A percentile compares a stretch with the other conserved stretches of the same genome.
phyloP scores from a whole-genome alignment of 2,113 vertebrate species.

The Mastomys coucha region DNA sequence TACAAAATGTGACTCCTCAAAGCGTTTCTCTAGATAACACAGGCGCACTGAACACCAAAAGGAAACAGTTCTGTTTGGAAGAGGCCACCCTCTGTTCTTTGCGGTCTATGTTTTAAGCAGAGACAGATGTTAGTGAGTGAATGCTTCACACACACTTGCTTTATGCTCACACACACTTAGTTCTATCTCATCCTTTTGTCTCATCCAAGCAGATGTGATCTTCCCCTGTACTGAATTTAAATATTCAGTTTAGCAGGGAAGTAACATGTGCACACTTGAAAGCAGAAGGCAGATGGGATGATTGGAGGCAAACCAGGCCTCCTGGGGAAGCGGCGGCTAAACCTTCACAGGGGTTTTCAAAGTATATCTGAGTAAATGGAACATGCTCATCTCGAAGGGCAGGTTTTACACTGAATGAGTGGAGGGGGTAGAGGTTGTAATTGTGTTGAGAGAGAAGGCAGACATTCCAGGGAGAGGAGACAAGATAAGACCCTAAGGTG shows the following conservation, averaged over 20 bases:
- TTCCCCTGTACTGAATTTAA: background rate
- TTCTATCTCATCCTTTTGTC: background rate
- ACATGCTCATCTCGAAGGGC: background rate
- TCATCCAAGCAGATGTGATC: background rate
- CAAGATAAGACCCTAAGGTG: background rate
- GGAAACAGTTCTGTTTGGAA: background rate
- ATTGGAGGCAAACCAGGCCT: background rate
- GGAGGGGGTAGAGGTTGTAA: rapidly evolving
- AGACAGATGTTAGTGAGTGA: background rate
- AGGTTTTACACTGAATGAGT: background rate
- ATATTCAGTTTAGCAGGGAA: background rate
- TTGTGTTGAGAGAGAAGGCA: background rate
- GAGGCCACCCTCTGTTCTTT: background rate
- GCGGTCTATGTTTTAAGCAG: background rate
- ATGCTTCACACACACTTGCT: background rate
- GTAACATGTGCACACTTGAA: background rate
- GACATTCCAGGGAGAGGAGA: background rate
- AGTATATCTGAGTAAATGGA: background rate
- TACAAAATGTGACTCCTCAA: conserved; percentile 79
- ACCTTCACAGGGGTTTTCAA: background rate
- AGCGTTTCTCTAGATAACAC: background rate
- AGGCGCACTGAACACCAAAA: background rate
- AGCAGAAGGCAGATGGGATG: background rate
- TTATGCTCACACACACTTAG: background rate
- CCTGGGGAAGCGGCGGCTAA: too few species aligned